These are phyloP conservation scores for Calycopis cecrops DNA, from an alignment of 1,140 invertebrate species.

Conservation along the genomic window DNA sequence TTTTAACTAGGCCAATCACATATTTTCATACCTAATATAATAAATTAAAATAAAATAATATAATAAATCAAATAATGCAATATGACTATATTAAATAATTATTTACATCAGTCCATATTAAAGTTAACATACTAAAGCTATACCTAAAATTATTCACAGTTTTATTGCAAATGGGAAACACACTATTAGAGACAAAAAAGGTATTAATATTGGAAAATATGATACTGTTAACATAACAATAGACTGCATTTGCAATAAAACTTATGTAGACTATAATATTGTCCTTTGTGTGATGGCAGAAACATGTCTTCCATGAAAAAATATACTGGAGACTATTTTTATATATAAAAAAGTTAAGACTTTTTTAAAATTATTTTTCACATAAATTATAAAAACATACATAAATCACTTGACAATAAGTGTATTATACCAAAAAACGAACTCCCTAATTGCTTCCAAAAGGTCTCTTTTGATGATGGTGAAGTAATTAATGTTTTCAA, in stretches of 20 bases:
- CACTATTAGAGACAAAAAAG: background rate
- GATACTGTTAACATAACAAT: background rate
- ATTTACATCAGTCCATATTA: constrained; percentile 51
- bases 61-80: constrained; percentile 41
- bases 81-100: constrained; percentile 28
- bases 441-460: no score
- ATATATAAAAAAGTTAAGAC: no score
- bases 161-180: background rate
- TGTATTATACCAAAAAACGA: no score
- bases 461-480: no score
- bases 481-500: no score
- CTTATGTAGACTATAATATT: background rate
- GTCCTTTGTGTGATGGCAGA: background rate
- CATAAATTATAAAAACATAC: no score
- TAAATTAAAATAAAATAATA: no score
- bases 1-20: background rate
- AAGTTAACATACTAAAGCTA: constrained; percentile 16
- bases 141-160: constrained; percentile 2
- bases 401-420: no score
- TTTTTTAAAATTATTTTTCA: no score
- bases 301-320: background rate
- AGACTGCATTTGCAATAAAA: constrained; percentile 4
- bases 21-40: background rate
- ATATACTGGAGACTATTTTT: no score
- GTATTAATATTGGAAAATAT: background rate